Evolutionary conservation across 2,797 vertebrate species (phyloP).

Genomic region (Gobionotothen gibberifrons): DNA sequence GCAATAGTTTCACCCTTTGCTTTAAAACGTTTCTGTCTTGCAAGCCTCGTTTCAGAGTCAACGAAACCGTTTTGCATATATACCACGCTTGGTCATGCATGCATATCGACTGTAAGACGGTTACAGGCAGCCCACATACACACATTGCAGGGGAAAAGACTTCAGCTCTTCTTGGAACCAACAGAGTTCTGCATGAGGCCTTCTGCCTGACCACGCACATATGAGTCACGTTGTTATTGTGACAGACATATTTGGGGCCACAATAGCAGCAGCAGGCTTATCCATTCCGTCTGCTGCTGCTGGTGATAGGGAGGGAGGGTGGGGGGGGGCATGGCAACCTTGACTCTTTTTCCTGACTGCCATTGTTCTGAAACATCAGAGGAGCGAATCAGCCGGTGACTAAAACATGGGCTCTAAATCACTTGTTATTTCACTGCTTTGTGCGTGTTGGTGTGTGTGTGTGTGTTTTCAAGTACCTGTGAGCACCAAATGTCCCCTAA

Average conservation of each 20-base stretch:
- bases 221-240: slow-evolving; percentile 60
- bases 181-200: neutral
- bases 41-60: slow-evolving; percentile 46
- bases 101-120: slow-evolving; percentile 28
- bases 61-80: slow-evolving; percentile 71
- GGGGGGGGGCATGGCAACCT: slow-evolving; percentile 52
- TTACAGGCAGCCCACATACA: neutral
- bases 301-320: neutral
- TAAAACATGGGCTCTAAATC: slow-evolving; percentile 57
- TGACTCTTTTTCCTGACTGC: slow-evolving; percentile 72
- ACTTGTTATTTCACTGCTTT: slow-evolving; percentile 68
- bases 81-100: slow-evolving; percentile 60
- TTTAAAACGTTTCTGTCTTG: slow-evolving; percentile 22
- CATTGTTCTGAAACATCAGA: slow-evolving; percentile 80
- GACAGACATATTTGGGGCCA: slow-evolving; percentile 41
- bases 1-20: slow-evolving; percentile 10
- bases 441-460: slow-evolving; percentile 39
- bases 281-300: slow-evolving; percentile 29
- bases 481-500: neutral
- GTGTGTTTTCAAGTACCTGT: neutral
- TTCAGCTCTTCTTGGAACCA: neutral
- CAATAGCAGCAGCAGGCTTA: slow-evolving; percentile 47
- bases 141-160: neutral
- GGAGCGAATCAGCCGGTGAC: slow-evolving; percentile 49
- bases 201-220: slow-evolving; percentile 11